A percentile compares a stretch with the other conserved stretches of the same genome.
Evolutionary conservation across 2,888 invertebrate species (phyloP).

Genomic region (Biston betularia): DNA sequence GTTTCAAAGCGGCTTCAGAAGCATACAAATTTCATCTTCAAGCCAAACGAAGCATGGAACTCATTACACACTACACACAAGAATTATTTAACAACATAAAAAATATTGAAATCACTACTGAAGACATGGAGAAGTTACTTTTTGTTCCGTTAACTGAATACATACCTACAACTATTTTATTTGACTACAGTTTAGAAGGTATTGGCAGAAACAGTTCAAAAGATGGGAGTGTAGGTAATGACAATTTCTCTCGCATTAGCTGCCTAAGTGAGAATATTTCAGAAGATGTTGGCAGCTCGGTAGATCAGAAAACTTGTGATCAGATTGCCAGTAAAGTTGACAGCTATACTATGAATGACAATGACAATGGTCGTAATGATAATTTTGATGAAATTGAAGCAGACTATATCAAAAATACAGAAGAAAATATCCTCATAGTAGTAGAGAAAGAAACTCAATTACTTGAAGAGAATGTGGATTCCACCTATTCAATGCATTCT

Average conservation of each 20-base stretch:
- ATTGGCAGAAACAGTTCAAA: conserved; percentile 40
- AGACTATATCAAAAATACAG: not conserved
- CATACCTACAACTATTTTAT: conserved; percentile 46
- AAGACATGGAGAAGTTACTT: conserved; percentile 44
- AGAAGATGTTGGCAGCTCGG: not conserved
- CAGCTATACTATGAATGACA: not conserved
- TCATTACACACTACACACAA: conserved; percentile 64
- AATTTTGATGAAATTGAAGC: not conserved
- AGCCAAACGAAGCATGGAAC: conserved; percentile 60
- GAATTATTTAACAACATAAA: conserved; percentile 58
- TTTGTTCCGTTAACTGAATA: conserved; percentile 64
- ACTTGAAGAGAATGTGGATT: not conserved
- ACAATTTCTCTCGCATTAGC: too few species aligned
- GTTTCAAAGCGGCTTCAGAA: conserved; percentile 63
- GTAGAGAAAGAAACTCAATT: conserved; percentile 55
- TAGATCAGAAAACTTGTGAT: too few species aligned
- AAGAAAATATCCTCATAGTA: conserved; percentile 58
- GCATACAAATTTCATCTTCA: conserved; percentile 71
- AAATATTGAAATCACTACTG: conserved; percentile 52
- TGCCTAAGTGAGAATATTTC: conserved; percentile 1
- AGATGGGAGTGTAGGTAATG: too few species aligned
- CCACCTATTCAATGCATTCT: not conserved
- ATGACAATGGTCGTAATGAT: not conserved
- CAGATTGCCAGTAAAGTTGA: not conserved
- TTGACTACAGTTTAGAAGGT: conserved; percentile 60